Base-by-base conservation (phyloP, 1,140 invertebrate genomes). In the Drepana arcuata region DNA sequence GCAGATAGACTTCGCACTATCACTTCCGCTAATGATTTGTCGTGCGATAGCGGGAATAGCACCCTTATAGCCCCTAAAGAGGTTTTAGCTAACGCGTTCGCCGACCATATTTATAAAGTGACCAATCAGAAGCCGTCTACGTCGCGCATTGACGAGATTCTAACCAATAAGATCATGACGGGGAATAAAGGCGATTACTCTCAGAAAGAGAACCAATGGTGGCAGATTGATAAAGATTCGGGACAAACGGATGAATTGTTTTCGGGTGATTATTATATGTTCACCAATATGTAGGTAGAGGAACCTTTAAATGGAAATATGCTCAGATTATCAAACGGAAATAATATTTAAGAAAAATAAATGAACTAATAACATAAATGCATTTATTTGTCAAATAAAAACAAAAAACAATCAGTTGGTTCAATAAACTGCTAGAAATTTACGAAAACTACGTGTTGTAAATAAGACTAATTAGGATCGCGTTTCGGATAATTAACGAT, bases 111-210 rank as follows among this genome's bases (percentile, higher is more conserved):
- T 27, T 83, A 83, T 35, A 84, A 83, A 74, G 80, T 84, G 14
- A 84, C 83, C 37, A 84, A 83, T 72, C 83, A 84, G 40, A 84
- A 83, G 38, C 77, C 80, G n/a, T 81, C 78, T 13, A 72, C 74
- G 12, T 75, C 77, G 4, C 56, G 61, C 7, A 83, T 84, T n/a
- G 74, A 83, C 26, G 72, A 78, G 40, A 79, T 84, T 37, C 48
- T 84, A 21, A 77, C 83, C n/a, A 83, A 83, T 69, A 84, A 84
- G 48, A 69, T 81, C 12, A 59, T 49, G 16, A 67, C n/a, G n/a
- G n/a, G n/a, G n/a, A n/a, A n/a, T n/a, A n/a, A 54, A 44, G 62
- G 41, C 13, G 59, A 56, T 16, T 66, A 62, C 14, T 35, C 23
- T 7, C 62, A 68, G 14, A 79, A 79, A 27, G 74, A 79, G 14